These are phyloP conservation scores for Drosophila paramelanica DNA, from an alignment of 2,888 invertebrate genomes.

Conservation along the genomic window DNA sequence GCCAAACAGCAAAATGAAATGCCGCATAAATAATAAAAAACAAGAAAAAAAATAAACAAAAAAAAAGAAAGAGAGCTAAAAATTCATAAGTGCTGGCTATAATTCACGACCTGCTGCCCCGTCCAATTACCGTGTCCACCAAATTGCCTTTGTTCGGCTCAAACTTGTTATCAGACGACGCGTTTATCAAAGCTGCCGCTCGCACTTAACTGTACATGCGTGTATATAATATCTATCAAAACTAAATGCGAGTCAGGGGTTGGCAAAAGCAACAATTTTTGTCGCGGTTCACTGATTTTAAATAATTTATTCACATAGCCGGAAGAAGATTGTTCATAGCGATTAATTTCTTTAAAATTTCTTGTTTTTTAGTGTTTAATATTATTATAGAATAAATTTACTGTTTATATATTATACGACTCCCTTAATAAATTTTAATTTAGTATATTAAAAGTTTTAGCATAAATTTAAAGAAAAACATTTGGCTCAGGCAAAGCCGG, in stretches of 20 bases:
- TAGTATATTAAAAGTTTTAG: neutral
- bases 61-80: conserved; percentile 42
- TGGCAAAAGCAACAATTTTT: neutral
- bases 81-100: conserved; percentile 73
- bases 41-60: neutral
- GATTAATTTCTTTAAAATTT: too few relatives aligned
- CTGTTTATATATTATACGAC: too few relatives aligned
- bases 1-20: conserved; percentile 61
- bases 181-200: conserved; percentile 32
- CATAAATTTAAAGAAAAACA: neutral
- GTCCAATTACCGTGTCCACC: conserved; percentile 68
- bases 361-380: too few relatives aligned
- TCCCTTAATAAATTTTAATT: neutral
- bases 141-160: conserved; percentile 48
- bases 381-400: too few relatives aligned
- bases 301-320: too few relatives aligned
- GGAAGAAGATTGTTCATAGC: too few relatives aligned
- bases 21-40: conserved; percentile 60
- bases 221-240: neutral
- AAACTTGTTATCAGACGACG: conserved; percentile 45
- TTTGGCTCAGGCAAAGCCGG: neutral
- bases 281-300: too few relatives aligned
- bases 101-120: conserved; percentile 50
- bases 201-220: conserved; percentile 15
- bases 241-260: neutral